Evolutionary conservation across 2,888 invertebrate genomes (phyloP), one percentile per base, ranked within the genome.

Genomic region (Blastobasis adustella): DNA sequence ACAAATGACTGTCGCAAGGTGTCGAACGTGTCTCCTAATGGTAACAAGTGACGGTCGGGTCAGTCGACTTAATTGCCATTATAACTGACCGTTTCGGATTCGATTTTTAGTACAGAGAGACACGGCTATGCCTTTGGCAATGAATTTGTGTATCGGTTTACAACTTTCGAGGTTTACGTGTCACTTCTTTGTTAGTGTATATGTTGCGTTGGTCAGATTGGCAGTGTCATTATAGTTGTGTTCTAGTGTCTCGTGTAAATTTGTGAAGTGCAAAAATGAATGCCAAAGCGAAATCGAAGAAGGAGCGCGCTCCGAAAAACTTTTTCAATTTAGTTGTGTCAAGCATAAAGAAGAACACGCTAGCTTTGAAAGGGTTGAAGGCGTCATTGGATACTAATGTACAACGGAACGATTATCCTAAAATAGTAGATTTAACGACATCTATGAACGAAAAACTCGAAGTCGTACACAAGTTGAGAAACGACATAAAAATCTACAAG

Each of bases 401-500:
- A 49, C 63, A 62, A 57, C 63, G 66, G 45, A 69, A 73, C 8
- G 72, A 67, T 43, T 67, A 68, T 65, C 79, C 83, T 7, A 76
- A 72, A 68, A 65, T 80, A 9, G 67, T 82, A 65, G 81, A 82
- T 45, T 63, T 84, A 60, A 69, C 83, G 50, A 78, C 73, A 6
- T 73, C 74, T 0, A 71, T 85, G 5, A 79, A 88, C 72, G 82
- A 87, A n/a, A 88, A 87, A 73, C 73, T 88, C 37, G 85, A 87
- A 41, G 64, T 82, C 0, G 80, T 88, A 0, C 72, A 82, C 52
- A 87, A 86, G 67, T 61, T 88, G 48, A 66, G 88, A 53, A 87
- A 79, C 66, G 88, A 88, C 49, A 86, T 88, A 0, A 88, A 85
- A 76, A 84, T 87, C 60, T 88, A 81, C 46, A 78, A 72, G 75